These are phyloP conservation scores for Labrus mixtus DNA, from an alignment of 2,113 vertebrate species.

Conservation along the genomic window DNA sequence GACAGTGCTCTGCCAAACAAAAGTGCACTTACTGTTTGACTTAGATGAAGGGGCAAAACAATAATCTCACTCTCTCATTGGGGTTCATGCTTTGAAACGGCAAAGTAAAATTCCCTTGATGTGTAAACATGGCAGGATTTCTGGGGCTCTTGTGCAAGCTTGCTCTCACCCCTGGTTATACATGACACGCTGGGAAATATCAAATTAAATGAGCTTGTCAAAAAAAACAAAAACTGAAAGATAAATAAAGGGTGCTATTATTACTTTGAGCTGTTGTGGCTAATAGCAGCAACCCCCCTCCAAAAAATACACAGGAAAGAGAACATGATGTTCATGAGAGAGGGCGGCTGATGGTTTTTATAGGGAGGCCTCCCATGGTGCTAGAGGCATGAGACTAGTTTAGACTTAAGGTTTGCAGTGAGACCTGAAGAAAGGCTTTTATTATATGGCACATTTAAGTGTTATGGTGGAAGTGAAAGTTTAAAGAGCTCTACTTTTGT, in stretches of 20 bases:
- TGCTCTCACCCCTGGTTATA: conserved; percentile 25
- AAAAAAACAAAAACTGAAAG: conserved; percentile 31
- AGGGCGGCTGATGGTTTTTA: conserved; percentile 17
- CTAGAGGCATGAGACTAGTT: background rate
- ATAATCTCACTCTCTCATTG: conserved; percentile 38
- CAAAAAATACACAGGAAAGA: conserved; percentile 20
- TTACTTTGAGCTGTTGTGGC: conserved; percentile 55
- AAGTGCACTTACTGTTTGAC: conserved; percentile 63
- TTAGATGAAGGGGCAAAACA: conserved; percentile 62
- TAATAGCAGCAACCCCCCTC: conserved; percentile 1
- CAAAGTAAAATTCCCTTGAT: conserved; percentile 34
- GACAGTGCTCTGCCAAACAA: conserved; percentile 54
- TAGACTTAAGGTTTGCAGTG: background rate
- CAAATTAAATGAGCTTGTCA: conserved; percentile 60
- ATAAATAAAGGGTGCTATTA: conserved; percentile 69
- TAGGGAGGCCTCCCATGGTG: conserved; percentile 36
- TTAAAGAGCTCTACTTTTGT: too few species aligned
- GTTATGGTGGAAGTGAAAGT: too few species aligned
- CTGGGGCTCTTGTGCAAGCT: conserved; percentile 60
- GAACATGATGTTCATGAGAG: conserved; percentile 66
- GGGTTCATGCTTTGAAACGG: conserved; percentile 39
- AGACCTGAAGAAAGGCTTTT: too few species aligned
- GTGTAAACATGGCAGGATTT: conserved; percentile 56
- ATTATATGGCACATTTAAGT: too few species aligned
- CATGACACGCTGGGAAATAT: conserved; percentile 68